Evolutionary conservation across 2,113 vertebrate genomes (phyloP), one percentile per base, ranked within the genome.

Genomic region (Dasyornis broadbenti): DNA sequence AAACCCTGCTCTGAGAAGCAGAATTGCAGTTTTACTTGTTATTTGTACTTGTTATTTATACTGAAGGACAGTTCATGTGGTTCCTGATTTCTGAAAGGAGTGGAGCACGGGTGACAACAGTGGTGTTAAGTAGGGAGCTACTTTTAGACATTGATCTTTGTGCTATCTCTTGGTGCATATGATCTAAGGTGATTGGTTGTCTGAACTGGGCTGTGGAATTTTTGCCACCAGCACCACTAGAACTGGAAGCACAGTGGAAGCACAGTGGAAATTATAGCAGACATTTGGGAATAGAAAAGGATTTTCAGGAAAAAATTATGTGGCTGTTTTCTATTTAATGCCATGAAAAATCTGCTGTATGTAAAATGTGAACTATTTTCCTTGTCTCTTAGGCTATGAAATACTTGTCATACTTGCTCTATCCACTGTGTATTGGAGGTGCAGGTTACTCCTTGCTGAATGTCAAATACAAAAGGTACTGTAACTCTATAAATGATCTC

Each of bases 391-490:
- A 99, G 99, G 99, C 99, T 37, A 99, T 99, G 98, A 98, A 98
- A 95, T 99, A 98, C 91, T 90, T 99, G 97, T 99, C 98, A 21
- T 99, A 99, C 94, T 97, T 99, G 89, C 98, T 99, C 13, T 99
- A 98, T 93, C 99, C 99, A 10, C 95, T 99, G 84, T 99, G 99
- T 82, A 94, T 99, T 68, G 98, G 99, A 59, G 99, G 99, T 45
- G 99, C 99, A 19, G 87, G 97, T 93, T 99, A 99, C 94, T 99
- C 99, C 3, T 97, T 99, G 92, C 96, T 99, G 89, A 99, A 99
- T 91, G 97, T 99, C 91, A 98, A 98, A 60, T 99, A 99, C 68
- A 99, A 99, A 98, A 99, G 98, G 99, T 99, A 92, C n/a, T 80
- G n/a, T 63, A 49, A 66, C 60, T 60, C 47, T 68, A 1, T 61